A percentile compares a stretch with the other conserved stretches of the same genome.
phyloP scores from a whole-genome alignment of 1,140 invertebrate genomes.

The Drosophila asahinai region DNA sequence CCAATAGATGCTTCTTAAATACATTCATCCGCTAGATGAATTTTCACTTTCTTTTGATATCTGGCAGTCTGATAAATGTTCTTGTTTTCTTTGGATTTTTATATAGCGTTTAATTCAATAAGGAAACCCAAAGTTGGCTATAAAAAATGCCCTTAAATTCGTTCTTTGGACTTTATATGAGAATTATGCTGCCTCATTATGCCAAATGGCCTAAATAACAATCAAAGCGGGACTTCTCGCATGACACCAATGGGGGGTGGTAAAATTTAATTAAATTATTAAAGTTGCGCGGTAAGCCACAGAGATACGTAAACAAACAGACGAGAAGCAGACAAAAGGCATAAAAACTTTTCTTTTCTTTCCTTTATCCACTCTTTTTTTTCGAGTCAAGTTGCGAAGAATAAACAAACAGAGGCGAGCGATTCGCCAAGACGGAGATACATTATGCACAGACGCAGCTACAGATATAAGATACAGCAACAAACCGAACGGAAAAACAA shows the following conservation, averaged over 20 bases:
- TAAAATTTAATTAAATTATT: slow-evolving; percentile 82
- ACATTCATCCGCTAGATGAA: not conserved
- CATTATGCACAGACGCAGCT: slow-evolving; percentile 74
- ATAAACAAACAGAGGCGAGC: slow-evolving; percentile 67
- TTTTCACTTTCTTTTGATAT: not conserved
- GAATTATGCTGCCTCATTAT: slow-evolving; percentile 81
- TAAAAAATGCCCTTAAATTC: slow-evolving; percentile 69
- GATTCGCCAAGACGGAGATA: slow-evolving; percentile 65
- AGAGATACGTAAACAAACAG: slow-evolving; percentile 58
- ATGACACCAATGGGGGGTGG: slow-evolving; percentile 30
- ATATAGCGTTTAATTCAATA: slow-evolving; percentile 63
- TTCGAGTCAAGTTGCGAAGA: slow-evolving; percentile 62
- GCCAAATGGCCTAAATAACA: slow-evolving; percentile 77
- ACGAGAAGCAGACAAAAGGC: slow-evolving; percentile 65
- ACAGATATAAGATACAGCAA: slow-evolving; percentile 51
- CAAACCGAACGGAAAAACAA: slow-evolving; percentile 40
- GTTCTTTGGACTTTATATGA: slow-evolving; percentile 62
- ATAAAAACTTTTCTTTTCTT: slow-evolving; percentile 69
- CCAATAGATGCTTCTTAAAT: not conserved
- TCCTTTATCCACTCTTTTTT: slow-evolving; percentile 14
- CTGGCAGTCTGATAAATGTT: slow-evolving; percentile 18
- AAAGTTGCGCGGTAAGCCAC: slow-evolving; percentile 75
- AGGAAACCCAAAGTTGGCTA: slow-evolving; percentile 51
- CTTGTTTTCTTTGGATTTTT: slow-evolving; percentile 9
- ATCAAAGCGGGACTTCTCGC: slow-evolving; percentile 64